Base-by-base conservation (phyloP, 1,140 invertebrate genomes). In the Leptestheria dahalacensis region DNA sequence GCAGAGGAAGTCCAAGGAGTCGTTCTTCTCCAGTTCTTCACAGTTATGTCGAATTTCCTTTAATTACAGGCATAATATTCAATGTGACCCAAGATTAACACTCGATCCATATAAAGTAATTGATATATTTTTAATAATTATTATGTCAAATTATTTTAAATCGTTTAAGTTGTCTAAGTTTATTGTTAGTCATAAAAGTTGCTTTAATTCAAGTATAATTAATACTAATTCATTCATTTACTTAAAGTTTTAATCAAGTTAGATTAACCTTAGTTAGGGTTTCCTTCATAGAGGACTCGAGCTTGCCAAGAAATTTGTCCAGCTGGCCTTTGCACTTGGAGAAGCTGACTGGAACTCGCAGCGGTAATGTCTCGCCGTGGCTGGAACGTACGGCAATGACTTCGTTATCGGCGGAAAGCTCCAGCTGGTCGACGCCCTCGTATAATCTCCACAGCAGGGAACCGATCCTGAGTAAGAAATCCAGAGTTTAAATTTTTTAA, bases 241-340 rank as follows among this genome's bases (percentile, higher is more conserved):
- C 15, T 1, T 23, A 52, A 21, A 25, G 18, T 54, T 9, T 54
- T 21, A 54, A 1, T 1, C 11, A 29, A 54, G 10, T 28, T 41
- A 26, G 6, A 20, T 9, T 52, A 0, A 54, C 52, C 25, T 54
- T 26, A 26, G 15, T 12, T 26, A 55, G 53, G 10, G 53, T 28
- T 12, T 55, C 26, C 20, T 55, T 55, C 10, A 55, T 20, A 10
- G 33, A 24, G 23, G 53, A 11, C n/a, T 55, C 53, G 0, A 55
- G 15, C 1, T 55, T 26, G 33, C 33, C 33, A 18, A 55, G 53
- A 20, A 55, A 55, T 20, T 55, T 55, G 53, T 55, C 53, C 53
- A 55, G 53, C 15, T 55, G 53, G 29, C 53, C 53, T 33, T 55
- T 55, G 28, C 53, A 55, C 33, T 55, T 55, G 28, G 53, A 26